Evolutionary conservation across 2,113 vertebrate genomes (phyloP).

Genomic region (Podiceps cristatus): DNA sequence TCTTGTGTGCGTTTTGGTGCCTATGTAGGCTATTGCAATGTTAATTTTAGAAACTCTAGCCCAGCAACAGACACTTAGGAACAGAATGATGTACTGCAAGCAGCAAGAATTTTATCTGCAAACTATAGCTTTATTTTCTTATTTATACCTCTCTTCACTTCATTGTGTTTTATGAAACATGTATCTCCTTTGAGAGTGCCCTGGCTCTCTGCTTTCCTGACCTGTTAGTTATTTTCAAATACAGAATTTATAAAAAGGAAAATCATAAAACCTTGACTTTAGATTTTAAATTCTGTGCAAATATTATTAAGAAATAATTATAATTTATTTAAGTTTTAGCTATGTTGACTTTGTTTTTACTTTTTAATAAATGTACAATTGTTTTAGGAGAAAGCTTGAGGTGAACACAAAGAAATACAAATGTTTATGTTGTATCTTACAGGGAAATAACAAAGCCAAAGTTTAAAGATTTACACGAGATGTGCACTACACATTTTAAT

Average conservation of each 20-base stretch:
- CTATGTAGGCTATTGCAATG: conserved; percentile 29
- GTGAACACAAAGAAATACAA: background rate
- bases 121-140: conserved; percentile 41
- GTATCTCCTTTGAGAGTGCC: background rate
- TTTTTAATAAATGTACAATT: background rate
- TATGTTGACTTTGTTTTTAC: background rate
- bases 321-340: background rate
- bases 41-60: conserved; percentile 67
- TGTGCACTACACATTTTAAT: background rate
- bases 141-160: conserved; percentile 50
- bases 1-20: background rate
- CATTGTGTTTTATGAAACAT: conserved; percentile 3
- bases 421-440: background rate
- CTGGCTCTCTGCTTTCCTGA: background rate
- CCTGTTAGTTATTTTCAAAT: background rate
- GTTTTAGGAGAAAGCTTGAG: background rate
- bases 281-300: background rate
- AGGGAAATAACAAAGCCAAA: background rate
- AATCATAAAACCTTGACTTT: background rate
- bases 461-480: background rate
- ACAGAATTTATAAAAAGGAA: background rate
- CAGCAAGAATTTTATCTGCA: conserved; percentile 31
- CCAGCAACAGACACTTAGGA: conserved; percentile 59
- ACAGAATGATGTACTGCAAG: conserved; percentile 50
- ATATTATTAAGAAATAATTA: background rate